Conservation (phyloP, 2,888 invertebrate species). For the Mesoligia furuncula region DNA sequence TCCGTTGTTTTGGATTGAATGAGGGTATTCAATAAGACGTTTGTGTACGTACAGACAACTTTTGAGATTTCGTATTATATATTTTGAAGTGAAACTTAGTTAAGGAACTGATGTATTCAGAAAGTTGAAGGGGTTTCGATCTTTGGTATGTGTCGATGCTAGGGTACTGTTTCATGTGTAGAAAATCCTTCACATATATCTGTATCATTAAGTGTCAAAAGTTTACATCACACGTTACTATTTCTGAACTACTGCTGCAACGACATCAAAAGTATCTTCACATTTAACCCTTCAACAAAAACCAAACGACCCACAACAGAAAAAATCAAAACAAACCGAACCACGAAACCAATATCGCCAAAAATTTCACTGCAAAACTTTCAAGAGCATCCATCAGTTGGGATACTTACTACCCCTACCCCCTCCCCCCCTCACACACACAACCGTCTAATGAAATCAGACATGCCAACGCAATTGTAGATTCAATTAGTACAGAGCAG, state of each 20-base stretch:
- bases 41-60: conserved; percentile 61
- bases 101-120: conserved; percentile 60
- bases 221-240: not conserved
- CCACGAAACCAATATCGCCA: conserved; percentile 69
- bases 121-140: conserved; percentile 55
- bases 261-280: conserved; percentile 17
- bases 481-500: conserved; percentile 90
- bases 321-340: conserved; percentile 37
- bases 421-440: conserved; percentile 76
- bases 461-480: conserved; percentile 89
- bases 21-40: conserved; percentile 67
- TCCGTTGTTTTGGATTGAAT: conserved; percentile 78
- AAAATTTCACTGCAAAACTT: conserved; percentile 70
- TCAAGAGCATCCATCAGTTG: conserved; percentile 70
- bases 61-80: conserved; percentile 61
- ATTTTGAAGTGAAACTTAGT: conserved; percentile 60
- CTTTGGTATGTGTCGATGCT: conserved; percentile 27
- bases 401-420: conserved; percentile 69
- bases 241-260: not conserved
- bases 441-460: conserved; percentile 86
- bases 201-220: not conserved
- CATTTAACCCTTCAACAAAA: conserved; percentile 13
- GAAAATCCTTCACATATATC: not conserved
- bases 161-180: conserved; percentile 1
- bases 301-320: conserved; percentile 6